Evolutionary conservation across 2,113 vertebrate genomes (phyloP), one percentile per base, ranked within the genome.

Genomic region (Peucedramus taeniatus): DNA sequence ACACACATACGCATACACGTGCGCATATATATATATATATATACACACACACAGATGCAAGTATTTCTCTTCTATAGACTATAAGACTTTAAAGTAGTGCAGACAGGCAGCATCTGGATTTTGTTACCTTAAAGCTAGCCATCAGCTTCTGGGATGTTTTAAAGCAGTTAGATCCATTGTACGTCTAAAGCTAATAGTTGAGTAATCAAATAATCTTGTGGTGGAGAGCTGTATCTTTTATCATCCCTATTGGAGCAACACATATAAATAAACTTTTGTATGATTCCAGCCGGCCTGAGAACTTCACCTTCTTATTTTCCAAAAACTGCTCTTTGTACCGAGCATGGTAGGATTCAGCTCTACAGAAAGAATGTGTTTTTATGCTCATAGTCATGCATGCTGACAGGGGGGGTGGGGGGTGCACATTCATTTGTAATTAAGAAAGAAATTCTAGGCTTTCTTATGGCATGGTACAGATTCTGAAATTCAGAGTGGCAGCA

Each of bases 51-150:
- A 90, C 22, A 75, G 20, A 57, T 3, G 23, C 47, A 77, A 93
- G 47, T 33, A 74, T 93, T 94, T 95, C 39, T 96, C 84, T 81
- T 90, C 86, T 86, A 16, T 83, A 85, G 84, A 96, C 83, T 54
- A 42, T 53, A 70, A 70, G 80, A 93, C 74, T 96, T 96, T 68
- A 96, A 92, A 91, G 86, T 40, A 88, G 79, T 77, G 63, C 84
- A 97, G 96, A 98, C 94, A 96, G 77, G 60, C 83, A 56, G 91
- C 98, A 98, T 98, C 98, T 98, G 98, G 97, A 97, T 97, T 97
- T 97, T 98, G 96, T 98, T 98, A 98, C 94, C 94, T 97, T 96
- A 87, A 94, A 97, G 87, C 95, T 92, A 97, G 95, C 94, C 96
- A 97, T 97, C 96, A 96, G 97, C 94, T 98, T 97, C 95, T 98